Percentiles rank a stretch among this genome's conserved stretches.
Conservation (phyloP, 2,113 vertebrate species). For the Embiotoca jacksoni region DNA sequence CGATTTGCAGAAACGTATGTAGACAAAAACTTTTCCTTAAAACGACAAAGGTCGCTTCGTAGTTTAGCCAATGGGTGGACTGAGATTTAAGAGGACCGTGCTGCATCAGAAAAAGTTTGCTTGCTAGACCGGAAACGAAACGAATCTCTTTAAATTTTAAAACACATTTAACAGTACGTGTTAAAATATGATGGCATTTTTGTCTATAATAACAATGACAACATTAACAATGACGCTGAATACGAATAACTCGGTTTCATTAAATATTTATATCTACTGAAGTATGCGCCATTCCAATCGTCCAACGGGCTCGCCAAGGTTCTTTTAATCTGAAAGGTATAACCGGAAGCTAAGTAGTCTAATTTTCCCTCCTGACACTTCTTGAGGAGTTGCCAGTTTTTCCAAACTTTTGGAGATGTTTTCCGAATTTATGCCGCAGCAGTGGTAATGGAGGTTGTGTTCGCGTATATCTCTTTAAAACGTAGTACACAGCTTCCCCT, state of each 20-base stretch:
- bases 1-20: background rate
- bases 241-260: too few species aligned
- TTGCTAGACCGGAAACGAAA: background rate
- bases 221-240: too few species aligned
- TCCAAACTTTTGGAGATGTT: conserved; percentile 61
- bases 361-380: fast-evolving
- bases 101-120: background rate
- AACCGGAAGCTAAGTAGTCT: background rate
- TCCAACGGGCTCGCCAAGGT: too few species aligned
- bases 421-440: background rate
- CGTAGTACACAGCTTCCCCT: background rate
- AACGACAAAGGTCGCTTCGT: background rate
- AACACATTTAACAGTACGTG: fast-evolving
- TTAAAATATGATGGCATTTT: fast-evolving
- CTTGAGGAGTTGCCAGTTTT: conserved; percentile 12
- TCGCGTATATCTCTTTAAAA: background rate
- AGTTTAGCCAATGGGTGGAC: conserved; percentile 25
- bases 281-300: too few species aligned
- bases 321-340: conserved; percentile 30
- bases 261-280: too few species aligned
- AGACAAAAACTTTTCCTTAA: background rate
- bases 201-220: fast-evolving
- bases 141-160: conserved; percentile 36
- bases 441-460: background rate
- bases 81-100: conserved; percentile 1